Evolutionary conservation across 2,888 invertebrate genomes (phyloP).

Genomic region (Globia sparganii): DNA sequence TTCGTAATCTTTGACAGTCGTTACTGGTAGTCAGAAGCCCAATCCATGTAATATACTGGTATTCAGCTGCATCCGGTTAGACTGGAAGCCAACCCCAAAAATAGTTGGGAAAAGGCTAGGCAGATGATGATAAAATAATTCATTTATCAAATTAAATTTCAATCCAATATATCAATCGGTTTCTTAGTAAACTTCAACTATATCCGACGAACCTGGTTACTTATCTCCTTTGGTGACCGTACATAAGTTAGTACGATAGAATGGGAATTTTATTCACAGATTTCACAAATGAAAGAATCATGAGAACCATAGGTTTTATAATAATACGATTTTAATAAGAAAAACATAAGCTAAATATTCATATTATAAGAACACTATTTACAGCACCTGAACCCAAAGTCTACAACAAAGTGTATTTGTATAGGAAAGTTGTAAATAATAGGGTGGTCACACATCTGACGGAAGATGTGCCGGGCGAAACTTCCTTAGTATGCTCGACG

Average conservation of each 20-base stretch:
- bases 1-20: too few relatives aligned
- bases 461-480: neutral
- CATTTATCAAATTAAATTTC: too few relatives aligned
- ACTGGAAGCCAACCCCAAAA: too few relatives aligned
- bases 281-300: conserved; percentile 8
- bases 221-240: too few relatives aligned
- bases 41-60: too few relatives aligned
- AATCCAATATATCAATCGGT: too few relatives aligned
- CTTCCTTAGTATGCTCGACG: neutral
- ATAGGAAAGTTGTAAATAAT: neutral
- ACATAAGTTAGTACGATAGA: conserved; percentile 10
- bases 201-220: too few relatives aligned
- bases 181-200: too few relatives aligned
- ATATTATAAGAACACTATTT: neutral
- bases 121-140: too few relatives aligned
- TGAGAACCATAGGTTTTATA: neutral
- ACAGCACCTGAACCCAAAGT: neutral
- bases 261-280: conserved; percentile 24
- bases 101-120: too few relatives aligned
- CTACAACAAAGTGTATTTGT: neutral
- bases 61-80: too few relatives aligned
- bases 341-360: neutral
- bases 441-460: neutral
- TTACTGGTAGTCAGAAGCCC: too few relatives aligned
- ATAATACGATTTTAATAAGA: conserved; percentile 2